phyloP scores from a whole-genome alignment of 1,140 invertebrate genomes.

The Nasonia giraulti region DNA sequence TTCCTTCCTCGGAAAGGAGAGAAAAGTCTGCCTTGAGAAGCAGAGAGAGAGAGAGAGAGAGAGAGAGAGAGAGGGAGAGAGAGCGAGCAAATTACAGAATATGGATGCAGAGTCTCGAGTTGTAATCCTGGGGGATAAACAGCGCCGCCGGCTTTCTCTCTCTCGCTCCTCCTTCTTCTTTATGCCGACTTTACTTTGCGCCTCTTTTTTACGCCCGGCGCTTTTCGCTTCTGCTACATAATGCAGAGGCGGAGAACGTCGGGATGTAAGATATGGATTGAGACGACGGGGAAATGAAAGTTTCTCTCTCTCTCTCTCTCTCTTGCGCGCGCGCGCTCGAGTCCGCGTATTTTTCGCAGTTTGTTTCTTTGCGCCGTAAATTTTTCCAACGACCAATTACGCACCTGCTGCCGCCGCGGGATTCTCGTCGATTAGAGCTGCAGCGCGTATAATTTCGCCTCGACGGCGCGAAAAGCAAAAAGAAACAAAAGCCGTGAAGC shows the following conservation, averaged over 20 bases:
- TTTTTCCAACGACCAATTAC: neutral
- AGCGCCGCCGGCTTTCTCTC: slow-evolving; percentile 46
- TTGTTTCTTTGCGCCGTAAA: neutral
- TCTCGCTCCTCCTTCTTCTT: slow-evolving; percentile 45
- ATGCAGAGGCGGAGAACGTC: slow-evolving; percentile 21
- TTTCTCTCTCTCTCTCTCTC: neutral
- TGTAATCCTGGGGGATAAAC: slow-evolving; percentile 65
- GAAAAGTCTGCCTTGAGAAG: slow-evolving; percentile 43
- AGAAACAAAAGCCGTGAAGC: slow-evolving; percentile 4
- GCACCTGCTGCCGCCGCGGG: neutral
- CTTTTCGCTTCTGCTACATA: slow-evolving; percentile 37
- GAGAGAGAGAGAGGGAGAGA: slow-evolving; percentile 28
- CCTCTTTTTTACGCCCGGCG: neutral
- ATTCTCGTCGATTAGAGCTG: neutral
- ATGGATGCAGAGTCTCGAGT: slow-evolving; percentile 60
- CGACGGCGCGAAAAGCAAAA: neutral
- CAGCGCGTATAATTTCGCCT: neutral
- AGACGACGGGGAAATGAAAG: neutral
- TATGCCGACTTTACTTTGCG: slow-evolving; percentile 17
- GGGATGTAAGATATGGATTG: slow-evolving; percentile 39
- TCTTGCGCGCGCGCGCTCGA: neutral
- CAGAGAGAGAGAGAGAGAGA: slow-evolving; percentile 31
- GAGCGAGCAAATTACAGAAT: slow-evolving; percentile 60
- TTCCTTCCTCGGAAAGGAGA: slow-evolving; percentile 31
- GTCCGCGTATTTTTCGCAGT: slow-evolving; percentile 9